phyloP scores from a whole-genome alignment of 2,888 invertebrate species.

The Druceiella hillmani region DNA sequence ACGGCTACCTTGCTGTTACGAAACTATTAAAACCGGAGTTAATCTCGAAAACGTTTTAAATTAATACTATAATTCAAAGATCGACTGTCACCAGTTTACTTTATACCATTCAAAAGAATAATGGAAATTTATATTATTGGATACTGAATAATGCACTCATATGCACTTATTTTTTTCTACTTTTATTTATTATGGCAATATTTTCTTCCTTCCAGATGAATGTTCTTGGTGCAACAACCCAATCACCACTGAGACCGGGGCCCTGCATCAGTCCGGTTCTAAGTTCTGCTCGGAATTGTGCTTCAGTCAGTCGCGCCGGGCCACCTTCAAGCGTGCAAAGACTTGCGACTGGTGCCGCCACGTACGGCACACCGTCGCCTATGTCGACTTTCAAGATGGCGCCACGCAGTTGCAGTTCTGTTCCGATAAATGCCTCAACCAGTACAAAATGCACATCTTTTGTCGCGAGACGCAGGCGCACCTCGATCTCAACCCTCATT shows the following conservation, averaged over 20 bases:
- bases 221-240: constrained; percentile 75
- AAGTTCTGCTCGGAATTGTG: constrained; percentile 84
- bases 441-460: constrained; percentile 96
- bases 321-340: constrained; percentile 86
- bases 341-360: constrained; percentile 94
- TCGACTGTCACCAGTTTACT: too few relatives aligned
- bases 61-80: too few relatives aligned
- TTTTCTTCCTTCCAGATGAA: constrained; percentile 43
- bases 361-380: constrained; percentile 83
- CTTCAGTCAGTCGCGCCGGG: constrained; percentile 83
- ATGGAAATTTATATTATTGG: too few relatives aligned
- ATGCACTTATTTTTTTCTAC: too few relatives aligned
- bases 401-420: constrained; percentile 87
- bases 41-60: too few relatives aligned
- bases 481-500: constrained; percentile 76
- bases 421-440: constrained; percentile 90
- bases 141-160: too few relatives aligned
- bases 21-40: too few relatives aligned
- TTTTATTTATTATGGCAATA: too few relatives aligned
- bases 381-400: constrained; percentile 88
- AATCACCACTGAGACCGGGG: constrained; percentile 50
- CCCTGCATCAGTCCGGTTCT: constrained; percentile 48
- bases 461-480: constrained; percentile 91
- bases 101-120: too few relatives aligned
- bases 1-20: too few relatives aligned